phyloP scores from a whole-genome alignment of 2,797 vertebrate genomes.

The Distichodus sexfasciatus region DNA sequence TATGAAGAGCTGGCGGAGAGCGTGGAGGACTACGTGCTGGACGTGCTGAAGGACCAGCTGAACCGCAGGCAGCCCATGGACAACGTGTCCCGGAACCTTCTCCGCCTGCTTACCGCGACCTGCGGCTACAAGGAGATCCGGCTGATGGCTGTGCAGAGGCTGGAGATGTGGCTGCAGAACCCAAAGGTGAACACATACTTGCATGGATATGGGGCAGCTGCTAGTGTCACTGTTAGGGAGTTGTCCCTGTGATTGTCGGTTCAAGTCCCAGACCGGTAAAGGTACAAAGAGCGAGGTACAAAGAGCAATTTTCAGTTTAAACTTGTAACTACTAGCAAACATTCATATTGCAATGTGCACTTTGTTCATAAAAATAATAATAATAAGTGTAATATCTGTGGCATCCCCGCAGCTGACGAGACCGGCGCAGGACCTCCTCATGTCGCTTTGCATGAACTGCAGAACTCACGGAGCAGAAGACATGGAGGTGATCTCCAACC shows the following conservation, averaged over 20 bases:
- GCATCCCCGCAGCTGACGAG: slow-evolving; percentile 72
- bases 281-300: no score
- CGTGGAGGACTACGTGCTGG: slow-evolving; percentile 95
- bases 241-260: no score
- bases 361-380: no score
- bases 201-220: no score
- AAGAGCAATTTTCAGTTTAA: no score
- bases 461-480: slow-evolving; percentile 89
- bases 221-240: no score
- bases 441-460: slow-evolving; percentile 97
- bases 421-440: slow-evolving; percentile 94
- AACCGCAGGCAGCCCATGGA: slow-evolving; percentile 97
- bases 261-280: no score
- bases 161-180: slow-evolving; percentile 99
- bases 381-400: no score
- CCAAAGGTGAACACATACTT: no score
- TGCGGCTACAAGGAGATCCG: slow-evolving; percentile 96
- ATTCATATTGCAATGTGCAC: no score
- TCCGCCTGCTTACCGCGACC: slow-evolving; percentile 90
- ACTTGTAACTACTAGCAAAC: no score
- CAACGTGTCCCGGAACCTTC: slow-evolving; percentile 93
- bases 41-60: slow-evolving; percentile 90
- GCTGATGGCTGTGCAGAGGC: slow-evolving; percentile 90
- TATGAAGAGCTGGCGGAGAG: slow-evolving; percentile 94
- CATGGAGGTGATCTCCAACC: slow-evolving; percentile 95